phyloP scores from a whole-genome alignment of 2,797 vertebrate genomes.

The Numenius phaeopus region DNA sequence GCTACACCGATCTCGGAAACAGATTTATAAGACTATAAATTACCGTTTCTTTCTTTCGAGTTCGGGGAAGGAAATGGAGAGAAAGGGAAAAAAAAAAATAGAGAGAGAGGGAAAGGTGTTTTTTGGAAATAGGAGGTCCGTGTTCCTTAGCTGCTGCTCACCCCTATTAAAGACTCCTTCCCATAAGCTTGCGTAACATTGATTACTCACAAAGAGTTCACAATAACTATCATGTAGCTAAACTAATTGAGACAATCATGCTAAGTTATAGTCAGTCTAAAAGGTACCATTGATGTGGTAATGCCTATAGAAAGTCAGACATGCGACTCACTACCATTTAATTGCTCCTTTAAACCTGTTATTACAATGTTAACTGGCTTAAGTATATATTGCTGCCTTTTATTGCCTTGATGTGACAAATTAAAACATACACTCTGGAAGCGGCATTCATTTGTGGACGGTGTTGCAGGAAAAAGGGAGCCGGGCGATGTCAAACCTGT shows the following conservation, averaged over 20 bases:
- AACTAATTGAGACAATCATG: conserved; percentile 75
- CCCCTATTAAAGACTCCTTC: conserved; percentile 12
- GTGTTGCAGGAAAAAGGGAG: conserved; percentile 29
- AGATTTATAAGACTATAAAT: conserved; percentile 52
- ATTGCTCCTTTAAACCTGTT: conserved; percentile 75
- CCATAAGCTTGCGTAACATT: conserved; percentile 70
- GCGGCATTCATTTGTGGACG: conserved; percentile 53
- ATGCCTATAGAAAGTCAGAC: conserved; percentile 72
- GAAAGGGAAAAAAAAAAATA: rapidly evolving
- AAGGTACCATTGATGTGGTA: conserved; percentile 75
- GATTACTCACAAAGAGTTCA: conserved; percentile 73
- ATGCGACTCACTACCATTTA: conserved; percentile 78
- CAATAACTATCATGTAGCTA: conserved; percentile 74
- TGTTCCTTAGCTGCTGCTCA: conserved; percentile 2
- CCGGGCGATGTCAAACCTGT: conserved; percentile 54
- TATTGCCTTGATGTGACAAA: conserved; percentile 74
- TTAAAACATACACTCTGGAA: conserved; percentile 71
- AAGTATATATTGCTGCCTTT: conserved; percentile 69
- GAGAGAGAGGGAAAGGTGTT: neutral
- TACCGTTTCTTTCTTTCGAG: neutral
- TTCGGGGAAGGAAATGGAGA: neutral
- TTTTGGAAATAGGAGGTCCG: neutral
- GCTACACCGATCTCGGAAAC: conserved; percentile 9
- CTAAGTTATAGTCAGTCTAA: conserved; percentile 73
- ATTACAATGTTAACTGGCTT: conserved; percentile 72